A percentile compares a stretch with the other conserved stretches of the same genome.
phyloP scores from a whole-genome alignment of 2,888 invertebrate genomes.

The Balanococcus diminutus region DNA sequence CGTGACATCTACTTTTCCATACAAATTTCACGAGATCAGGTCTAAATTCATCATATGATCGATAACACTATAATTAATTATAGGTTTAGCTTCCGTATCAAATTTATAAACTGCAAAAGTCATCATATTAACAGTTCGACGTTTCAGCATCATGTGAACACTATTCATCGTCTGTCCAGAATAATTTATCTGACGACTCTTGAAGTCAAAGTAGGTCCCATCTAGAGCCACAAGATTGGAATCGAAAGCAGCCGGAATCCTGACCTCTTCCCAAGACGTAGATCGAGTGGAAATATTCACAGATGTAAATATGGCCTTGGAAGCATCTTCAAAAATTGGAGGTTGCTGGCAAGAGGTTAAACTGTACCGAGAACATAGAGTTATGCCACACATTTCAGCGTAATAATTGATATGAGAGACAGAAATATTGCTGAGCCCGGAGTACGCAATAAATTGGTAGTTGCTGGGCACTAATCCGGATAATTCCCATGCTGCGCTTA shows the following conservation, averaged over 20 bases:
- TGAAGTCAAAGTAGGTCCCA: slow-evolving; percentile 56
- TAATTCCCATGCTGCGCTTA: background rate
- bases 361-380: slow-evolving; percentile 57
- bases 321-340: slow-evolving; percentile 59
- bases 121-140: slow-evolving; percentile 58
- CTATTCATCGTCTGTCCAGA: background rate
- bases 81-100: background rate
- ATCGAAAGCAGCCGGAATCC: slow-evolving; percentile 58
- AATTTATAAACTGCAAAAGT: slow-evolving; percentile 60
- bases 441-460: slow-evolving; percentile 41
- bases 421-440: slow-evolving; percentile 26
- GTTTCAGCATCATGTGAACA: slow-evolving; percentile 57
- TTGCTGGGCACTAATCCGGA: background rate
- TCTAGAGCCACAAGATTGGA: slow-evolving; percentile 58
- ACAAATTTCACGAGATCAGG: background rate
- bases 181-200: background rate
- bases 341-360: slow-evolving; percentile 56
- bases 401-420: slow-evolving; percentile 56
- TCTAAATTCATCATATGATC: background rate
- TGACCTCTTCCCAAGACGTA: slow-evolving; percentile 56
- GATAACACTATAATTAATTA: background rate
- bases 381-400: slow-evolving; percentile 60
- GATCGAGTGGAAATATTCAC: slow-evolving; percentile 58
- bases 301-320: slow-evolving; percentile 59
- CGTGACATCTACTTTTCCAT: too few relatives aligned